Conservation (phyloP, 1,140 invertebrate genomes). For the Dinothrombium tinctorium region DNA sequence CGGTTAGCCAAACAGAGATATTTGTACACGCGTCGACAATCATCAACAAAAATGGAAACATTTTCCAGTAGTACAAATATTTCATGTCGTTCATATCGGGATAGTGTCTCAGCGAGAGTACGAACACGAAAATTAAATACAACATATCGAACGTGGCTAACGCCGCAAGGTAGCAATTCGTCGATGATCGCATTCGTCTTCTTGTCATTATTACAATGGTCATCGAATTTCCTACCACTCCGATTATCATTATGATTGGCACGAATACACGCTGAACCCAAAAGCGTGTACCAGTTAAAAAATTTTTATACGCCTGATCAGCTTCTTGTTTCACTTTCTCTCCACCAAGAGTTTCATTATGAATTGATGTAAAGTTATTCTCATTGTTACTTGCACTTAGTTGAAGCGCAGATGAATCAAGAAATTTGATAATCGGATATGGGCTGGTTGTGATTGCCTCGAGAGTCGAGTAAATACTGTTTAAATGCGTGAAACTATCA, state of each 20-base stretch:
- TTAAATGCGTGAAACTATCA: too few relatives aligned
- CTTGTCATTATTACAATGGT: slow-evolving; percentile 47
- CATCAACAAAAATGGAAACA: slow-evolving; percentile 29
- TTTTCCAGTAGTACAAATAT: slow-evolving; percentile 28
- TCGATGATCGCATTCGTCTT: slow-evolving; percentile 44
- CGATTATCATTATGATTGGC: slow-evolving; percentile 38
- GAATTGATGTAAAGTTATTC: too few relatives aligned
- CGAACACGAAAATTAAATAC: slow-evolving; percentile 38
- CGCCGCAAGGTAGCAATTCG: slow-evolving; percentile 44
- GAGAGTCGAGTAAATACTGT: too few relatives aligned
- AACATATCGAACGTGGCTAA: slow-evolving; percentile 43
- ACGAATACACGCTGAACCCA: slow-evolving; percentile 38
- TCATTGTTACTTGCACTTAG: too few relatives aligned
- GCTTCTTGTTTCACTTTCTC: too few relatives aligned
- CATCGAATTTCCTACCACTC: slow-evolving; percentile 40
- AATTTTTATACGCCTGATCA: slow-evolving; percentile 13
- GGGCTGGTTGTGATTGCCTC: too few relatives aligned
- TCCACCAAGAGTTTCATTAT: too few relatives aligned
- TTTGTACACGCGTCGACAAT: slow-evolving; percentile 37
- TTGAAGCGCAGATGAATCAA: too few relatives aligned
- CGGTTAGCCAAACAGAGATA: slow-evolving; percentile 47
- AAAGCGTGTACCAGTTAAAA: slow-evolving; percentile 26
- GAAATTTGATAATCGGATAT: too few relatives aligned
- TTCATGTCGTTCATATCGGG: slow-evolving; percentile 22
- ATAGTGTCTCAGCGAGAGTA: slow-evolving; percentile 37